Conservation (phyloP, 2,797 vertebrate species). For the Mormyrops attenuatus region DNA sequence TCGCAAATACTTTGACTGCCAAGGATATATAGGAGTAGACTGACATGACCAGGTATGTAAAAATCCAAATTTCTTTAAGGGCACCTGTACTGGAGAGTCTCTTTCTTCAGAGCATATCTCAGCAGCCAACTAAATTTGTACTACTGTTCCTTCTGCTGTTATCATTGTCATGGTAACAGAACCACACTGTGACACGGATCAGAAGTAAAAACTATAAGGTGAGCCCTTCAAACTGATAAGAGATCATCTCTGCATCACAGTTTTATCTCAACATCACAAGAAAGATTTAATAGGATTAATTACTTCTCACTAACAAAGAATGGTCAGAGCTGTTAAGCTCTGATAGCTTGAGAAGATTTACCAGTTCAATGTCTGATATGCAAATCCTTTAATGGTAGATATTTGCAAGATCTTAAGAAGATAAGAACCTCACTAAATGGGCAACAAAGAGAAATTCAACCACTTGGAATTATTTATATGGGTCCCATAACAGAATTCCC, state of each 20-base stretch:
- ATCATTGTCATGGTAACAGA: background rate
- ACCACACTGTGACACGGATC: background rate
- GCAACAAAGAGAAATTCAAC: constrained; percentile 16
- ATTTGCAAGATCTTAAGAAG: constrained; percentile 34
- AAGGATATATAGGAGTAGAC: background rate
- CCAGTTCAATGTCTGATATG: constrained; percentile 40
- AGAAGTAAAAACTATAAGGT: background rate
- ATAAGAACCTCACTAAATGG: constrained; percentile 28
- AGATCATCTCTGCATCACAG: background rate
- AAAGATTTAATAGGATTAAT: constrained; percentile 38
- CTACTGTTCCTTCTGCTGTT: background rate
- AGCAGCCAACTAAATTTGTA: background rate
- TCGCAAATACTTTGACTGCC: background rate
- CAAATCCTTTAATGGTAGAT: constrained; percentile 41
- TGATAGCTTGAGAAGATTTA: constrained; percentile 34
- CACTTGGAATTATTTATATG: constrained; percentile 12
- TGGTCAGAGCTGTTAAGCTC: constrained; percentile 38
- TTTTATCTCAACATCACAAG: constrained; percentile 17
- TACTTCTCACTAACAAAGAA: constrained; percentile 40
- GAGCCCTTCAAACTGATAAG: constrained; percentile 4
- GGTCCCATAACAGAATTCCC: background rate
- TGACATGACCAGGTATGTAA: background rate
- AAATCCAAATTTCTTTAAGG: background rate
- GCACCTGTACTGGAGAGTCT: background rate
- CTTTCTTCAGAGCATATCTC: background rate